Evolutionary conservation across 37 sponge, comb jelly and placozoan species (phyloP).

Genomic region (Mnemiopsis leidyi): DNA sequence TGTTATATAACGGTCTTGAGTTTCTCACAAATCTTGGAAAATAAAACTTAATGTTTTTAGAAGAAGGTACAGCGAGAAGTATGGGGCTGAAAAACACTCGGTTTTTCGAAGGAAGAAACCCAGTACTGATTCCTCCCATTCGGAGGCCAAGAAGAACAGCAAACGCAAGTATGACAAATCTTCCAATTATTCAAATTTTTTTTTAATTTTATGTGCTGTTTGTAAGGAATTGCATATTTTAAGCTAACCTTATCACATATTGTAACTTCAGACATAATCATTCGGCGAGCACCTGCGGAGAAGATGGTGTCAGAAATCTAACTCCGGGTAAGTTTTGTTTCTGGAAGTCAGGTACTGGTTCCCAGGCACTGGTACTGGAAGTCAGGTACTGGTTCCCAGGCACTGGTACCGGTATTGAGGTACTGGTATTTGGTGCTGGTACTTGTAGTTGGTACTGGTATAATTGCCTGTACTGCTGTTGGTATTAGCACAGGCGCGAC

Average conservation of each 20-base stretch:
- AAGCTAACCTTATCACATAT: background rate
- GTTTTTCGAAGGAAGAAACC: conserved; percentile 10
- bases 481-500: no score
- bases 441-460: no score
- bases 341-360: no score
- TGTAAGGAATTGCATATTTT: background rate
- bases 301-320: background rate
- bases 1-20: no score
- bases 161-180: background rate
- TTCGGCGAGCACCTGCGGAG: background rate
- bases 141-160: background rate
- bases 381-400: no score
- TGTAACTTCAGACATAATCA: background rate
- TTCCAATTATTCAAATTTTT: background rate
- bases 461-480: no score
- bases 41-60: no score
- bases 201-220: background rate
- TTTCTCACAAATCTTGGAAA: no score
- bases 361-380: no score
- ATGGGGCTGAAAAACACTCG: background rate
- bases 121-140: background rate
- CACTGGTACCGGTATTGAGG: no score
- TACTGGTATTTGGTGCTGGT: no score
- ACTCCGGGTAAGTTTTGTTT: background rate
- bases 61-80: conserved; percentile 22